Conservation (phyloP, 2,888 invertebrate genomes). For the Eupithecia subumbrata region DNA sequence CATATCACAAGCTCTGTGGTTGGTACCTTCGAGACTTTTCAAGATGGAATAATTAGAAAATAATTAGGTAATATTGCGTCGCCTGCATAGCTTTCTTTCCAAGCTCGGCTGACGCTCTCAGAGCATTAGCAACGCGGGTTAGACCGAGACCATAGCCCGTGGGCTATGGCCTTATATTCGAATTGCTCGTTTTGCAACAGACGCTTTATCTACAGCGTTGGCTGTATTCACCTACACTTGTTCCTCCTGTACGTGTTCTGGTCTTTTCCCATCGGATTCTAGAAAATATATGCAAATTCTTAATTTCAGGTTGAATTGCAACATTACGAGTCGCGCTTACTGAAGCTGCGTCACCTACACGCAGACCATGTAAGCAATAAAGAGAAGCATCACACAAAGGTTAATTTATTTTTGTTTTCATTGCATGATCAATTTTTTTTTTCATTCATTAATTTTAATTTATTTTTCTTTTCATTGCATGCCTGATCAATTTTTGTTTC, state of each 20-base stretch:
- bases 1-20: too few species aligned
- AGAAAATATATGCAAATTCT: background rate
- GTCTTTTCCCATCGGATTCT: background rate
- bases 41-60: too few species aligned
- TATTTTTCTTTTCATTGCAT: conserved; percentile 16
- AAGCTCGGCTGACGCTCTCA: too few species aligned
- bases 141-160: too few species aligned
- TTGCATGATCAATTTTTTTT: conserved; percentile 15
- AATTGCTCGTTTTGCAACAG: too few species aligned
- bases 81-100: too few species aligned
- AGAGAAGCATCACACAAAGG: conserved; percentile 86
- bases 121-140: too few species aligned
- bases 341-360: conserved; percentile 92
- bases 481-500: conserved; percentile 16
- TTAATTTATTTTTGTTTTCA: conserved; percentile 50
- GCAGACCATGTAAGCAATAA: conserved; percentile 90
- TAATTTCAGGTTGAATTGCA: conserved; percentile 88
- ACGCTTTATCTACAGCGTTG: too few species aligned
- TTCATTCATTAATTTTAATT: conserved; percentile 55
- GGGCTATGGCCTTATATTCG: too few species aligned
- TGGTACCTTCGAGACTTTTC: background rate
- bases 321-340: conserved; percentile 93
- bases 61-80: too few species aligned
- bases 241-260: background rate
- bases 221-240: too few species aligned